Percentiles rank a stretch among this genome's conserved stretches.
Conservation (phyloP, 2,888 invertebrate genomes). For the Lymantria monacha region DNA sequence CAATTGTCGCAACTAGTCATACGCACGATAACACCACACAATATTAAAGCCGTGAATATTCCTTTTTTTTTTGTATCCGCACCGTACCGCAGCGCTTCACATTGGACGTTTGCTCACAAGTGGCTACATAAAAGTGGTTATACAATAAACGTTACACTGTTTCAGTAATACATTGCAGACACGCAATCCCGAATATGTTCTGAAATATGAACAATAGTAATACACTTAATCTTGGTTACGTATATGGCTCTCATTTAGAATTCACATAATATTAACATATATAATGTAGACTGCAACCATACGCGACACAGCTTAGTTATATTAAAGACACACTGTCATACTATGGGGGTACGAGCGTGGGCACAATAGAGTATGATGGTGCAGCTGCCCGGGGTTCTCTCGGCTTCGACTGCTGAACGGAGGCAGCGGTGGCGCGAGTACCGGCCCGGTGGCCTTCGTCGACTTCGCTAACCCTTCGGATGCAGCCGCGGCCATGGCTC, state of each 20-base stretch:
- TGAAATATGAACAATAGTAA: background rate
- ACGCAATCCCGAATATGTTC: constrained; percentile 2
- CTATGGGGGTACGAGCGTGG: constrained; percentile 66
- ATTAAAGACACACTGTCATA: constrained; percentile 30
- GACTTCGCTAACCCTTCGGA: constrained; percentile 96
- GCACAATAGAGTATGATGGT: constrained; percentile 77
- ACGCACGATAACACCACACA: constrained; percentile 43
- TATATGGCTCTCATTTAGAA: background rate
- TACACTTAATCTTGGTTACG: background rate
- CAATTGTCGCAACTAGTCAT: constrained; percentile 50
- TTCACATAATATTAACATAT: background rate
- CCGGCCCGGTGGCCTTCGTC: constrained; percentile 96
- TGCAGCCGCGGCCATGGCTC: constrained; percentile 95
- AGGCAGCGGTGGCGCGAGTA: constrained; percentile 84
- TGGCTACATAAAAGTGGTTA: constrained; percentile 18
- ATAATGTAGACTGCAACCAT: background rate
- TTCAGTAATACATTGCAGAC: constrained; percentile 17
- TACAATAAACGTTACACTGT: constrained; percentile 16
- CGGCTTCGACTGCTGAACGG: constrained; percentile 97
- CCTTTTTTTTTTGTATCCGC: constrained; percentile 21
- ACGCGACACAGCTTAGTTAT: background rate
- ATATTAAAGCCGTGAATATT: constrained; percentile 33
- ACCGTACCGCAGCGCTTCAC: constrained; percentile 23
- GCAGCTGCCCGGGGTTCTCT: constrained; percentile 99
- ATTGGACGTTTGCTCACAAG: constrained; percentile 13